Percentiles rank a stretch among this genome's conserved stretches.
phyloP scores from a whole-genome alignment of 2,797 vertebrate species.

The Valencia hispanica region DNA sequence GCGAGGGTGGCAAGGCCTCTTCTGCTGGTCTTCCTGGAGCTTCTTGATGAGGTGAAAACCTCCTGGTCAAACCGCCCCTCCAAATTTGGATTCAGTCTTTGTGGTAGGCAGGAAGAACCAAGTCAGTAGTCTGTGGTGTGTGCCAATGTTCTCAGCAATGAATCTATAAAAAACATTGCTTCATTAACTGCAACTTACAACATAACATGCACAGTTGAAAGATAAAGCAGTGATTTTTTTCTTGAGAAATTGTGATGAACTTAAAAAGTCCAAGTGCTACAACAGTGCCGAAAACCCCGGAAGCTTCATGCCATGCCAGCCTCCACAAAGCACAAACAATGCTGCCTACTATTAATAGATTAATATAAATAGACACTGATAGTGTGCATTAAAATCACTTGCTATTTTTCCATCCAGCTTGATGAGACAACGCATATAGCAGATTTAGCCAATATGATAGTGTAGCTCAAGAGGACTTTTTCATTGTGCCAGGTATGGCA shows the following conservation, averaged over 20 bases:
- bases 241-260: not conserved
- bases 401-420: not conserved
- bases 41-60: no score
- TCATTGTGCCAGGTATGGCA: not conserved
- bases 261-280: not conserved
- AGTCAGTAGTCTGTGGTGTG: no score
- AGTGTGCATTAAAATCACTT: not conserved
- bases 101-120: no score
- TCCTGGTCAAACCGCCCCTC: no score
- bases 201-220: no score
- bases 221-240: no score
- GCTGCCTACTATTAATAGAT: not conserved
- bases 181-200: no score
- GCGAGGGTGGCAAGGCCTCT: no score
- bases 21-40: no score
- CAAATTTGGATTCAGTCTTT: no score
- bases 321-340: not conserved
- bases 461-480: not conserved
- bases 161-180: no score
- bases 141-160: no score
- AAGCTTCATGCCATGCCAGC: not conserved
- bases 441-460: not conserved
- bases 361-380: not conserved
- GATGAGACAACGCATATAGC: not conserved
- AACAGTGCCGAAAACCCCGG: not conserved